Conservation (phyloP, 1,140 invertebrate species). For the Heliconius nattereri region DNA sequence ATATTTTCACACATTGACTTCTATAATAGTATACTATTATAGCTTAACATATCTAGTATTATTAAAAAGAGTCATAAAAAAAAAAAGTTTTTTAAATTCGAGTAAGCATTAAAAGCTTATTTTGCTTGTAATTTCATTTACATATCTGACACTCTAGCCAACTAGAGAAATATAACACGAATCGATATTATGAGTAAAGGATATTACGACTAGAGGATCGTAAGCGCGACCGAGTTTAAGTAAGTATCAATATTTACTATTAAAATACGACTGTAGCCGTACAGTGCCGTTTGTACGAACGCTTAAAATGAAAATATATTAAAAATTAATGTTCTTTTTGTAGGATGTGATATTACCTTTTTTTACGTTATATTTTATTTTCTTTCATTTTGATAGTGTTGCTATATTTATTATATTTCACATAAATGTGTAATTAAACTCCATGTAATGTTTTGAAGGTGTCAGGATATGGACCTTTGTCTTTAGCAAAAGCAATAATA, state of each 20-base stretch:
- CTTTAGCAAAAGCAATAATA: too few relatives aligned
- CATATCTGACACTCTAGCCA: background rate
- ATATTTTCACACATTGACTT: too few relatives aligned
- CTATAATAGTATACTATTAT: too few relatives aligned
- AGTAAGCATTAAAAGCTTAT: background rate
- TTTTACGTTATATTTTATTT: background rate
- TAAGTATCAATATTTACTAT: slow-evolving; percentile 7
- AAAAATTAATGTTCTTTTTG: background rate
- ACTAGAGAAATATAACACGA: background rate
- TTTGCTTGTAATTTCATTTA: background rate
- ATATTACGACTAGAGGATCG: slow-evolving; percentile 1
- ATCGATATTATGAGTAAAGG: background rate
- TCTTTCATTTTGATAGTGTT: background rate
- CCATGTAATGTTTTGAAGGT: too few relatives aligned
- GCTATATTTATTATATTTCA: too few relatives aligned
- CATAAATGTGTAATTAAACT: too few relatives aligned
- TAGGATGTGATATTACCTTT: background rate
- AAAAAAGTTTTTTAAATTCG: background rate
- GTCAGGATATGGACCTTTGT: too few relatives aligned
- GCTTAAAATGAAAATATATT: background rate
- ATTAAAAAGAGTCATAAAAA: too few relatives aligned
- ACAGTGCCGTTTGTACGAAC: background rate
- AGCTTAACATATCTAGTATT: too few relatives aligned
- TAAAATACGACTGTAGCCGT: slow-evolving; percentile 15
- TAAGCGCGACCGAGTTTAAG: slow-evolving; percentile 9